Conservation (phyloP, 2,797 vertebrate genomes). For the Fundulus diaphanus region DNA sequence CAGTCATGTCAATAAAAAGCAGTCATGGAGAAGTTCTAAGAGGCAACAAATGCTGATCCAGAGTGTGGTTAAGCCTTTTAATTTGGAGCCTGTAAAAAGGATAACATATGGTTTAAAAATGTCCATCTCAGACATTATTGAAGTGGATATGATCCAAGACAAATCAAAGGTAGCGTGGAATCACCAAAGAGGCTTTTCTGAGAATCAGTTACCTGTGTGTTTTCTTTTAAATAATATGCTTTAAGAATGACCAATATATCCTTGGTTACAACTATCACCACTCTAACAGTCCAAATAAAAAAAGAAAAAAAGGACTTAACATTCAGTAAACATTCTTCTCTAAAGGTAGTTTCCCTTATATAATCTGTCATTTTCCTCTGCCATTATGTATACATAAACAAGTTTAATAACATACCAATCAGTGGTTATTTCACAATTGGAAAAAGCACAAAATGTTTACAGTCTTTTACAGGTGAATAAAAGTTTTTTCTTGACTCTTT, state of each 20-base stretch:
- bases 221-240: slow-evolving; percentile 87
- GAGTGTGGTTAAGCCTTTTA: slow-evolving; percentile 70
- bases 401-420: slow-evolving; percentile 98
- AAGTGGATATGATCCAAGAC: slow-evolving; percentile 89
- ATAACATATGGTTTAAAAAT: slow-evolving; percentile 88
- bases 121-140: slow-evolving; percentile 92
- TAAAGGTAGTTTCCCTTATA: slow-evolving; percentile 97
- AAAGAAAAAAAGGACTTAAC: slow-evolving; percentile 85
- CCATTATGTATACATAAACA: slow-evolving; percentile 94
- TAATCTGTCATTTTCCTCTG: slow-evolving; percentile 93
- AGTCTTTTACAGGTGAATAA: slow-evolving; percentile 99
- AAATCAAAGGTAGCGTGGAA: slow-evolving; percentile 89
- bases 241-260: slow-evolving; percentile 93
- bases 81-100: slow-evolving; percentile 86
- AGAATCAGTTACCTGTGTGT: slow-evolving; percentile 82
- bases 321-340: slow-evolving; percentile 99
- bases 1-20: slow-evolving; percentile 47
- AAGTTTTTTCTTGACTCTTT: slow-evolving; percentile 91
- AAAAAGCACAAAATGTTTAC: slow-evolving; percentile 95
- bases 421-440: slow-evolving; percentile 99
- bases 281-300: slow-evolving; percentile 84
- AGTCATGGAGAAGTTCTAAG: slow-evolving; percentile 64
- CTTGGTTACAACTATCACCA: slow-evolving; percentile 90
- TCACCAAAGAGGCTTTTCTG: slow-evolving; percentile 82
- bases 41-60: slow-evolving; percentile 79